Conservation (phyloP, 2,113 vertebrate genomes). For the Harpagus bidentatus region DNA sequence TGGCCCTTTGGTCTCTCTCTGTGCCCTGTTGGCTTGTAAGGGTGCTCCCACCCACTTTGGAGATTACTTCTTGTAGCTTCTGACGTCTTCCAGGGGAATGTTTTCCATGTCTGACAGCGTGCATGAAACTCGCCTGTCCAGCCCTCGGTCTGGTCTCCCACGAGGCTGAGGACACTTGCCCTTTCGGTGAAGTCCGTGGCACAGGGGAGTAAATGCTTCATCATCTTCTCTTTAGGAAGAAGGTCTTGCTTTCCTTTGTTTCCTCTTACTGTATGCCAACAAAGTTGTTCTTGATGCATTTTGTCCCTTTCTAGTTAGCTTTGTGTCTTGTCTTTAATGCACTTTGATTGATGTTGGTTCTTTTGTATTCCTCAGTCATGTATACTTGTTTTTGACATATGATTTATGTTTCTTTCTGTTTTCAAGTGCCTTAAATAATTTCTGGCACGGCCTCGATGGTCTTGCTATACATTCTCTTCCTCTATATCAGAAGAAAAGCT, state of each 20-base stretch:
- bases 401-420: slow-evolving; percentile 50
- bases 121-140: fast-evolving
- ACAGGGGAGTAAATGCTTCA: background rate
- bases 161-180: background rate
- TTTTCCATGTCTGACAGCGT: background rate
- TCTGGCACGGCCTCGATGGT: background rate
- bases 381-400: slow-evolving; percentile 30
- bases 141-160: background rate
- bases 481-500: slow-evolving; percentile 18
- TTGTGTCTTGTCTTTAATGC: slow-evolving; percentile 3
- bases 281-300: background rate
- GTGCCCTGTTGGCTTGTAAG: background rate
- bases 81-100: background rate
- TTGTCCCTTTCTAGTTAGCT: background rate
- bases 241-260: background rate
- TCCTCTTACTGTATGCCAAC: background rate
- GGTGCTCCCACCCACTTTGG: background rate
- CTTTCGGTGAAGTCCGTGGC: background rate
- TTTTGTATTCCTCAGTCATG: slow-evolving; percentile 17
- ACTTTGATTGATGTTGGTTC: slow-evolving; percentile 3
- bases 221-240: background rate
- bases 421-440: slow-evolving; percentile 37
- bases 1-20: background rate
- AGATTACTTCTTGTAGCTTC: background rate
- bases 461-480: slow-evolving; percentile 31